Evolutionary conservation across 2,797 vertebrate species (phyloP).

Genomic region (Corythornis leucogaster): DNA sequence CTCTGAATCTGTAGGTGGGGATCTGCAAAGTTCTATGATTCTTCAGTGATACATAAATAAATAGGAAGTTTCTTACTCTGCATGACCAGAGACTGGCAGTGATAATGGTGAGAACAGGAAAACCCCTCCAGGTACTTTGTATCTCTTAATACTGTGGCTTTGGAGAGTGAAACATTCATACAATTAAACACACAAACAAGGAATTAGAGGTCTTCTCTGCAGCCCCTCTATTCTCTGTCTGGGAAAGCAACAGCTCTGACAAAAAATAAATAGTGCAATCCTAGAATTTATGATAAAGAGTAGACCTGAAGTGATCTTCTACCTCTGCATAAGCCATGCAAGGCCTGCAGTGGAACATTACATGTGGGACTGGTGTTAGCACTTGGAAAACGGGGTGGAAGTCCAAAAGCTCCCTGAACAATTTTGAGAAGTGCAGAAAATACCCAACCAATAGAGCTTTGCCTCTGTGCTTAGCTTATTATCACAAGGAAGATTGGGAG

Average conservation of each 20-base stretch:
- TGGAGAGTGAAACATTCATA: background rate
- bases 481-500: constrained; percentile 3
- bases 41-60: background rate
- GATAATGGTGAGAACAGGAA: background rate
- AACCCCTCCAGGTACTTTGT: background rate
- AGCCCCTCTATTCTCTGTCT: background rate
- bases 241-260: background rate
- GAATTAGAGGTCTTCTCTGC: background rate
- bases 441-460: background rate
- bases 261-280: background rate
- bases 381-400: background rate
- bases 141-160: background rate
- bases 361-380: background rate
- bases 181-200: background rate
- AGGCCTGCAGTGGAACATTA: background rate
- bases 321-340: background rate
- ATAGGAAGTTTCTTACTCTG: background rate
- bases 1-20: constrained; percentile 19
- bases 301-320: background rate
- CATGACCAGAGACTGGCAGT: background rate
- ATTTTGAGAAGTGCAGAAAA: background rate
- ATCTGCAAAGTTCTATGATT: background rate
- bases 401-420: background rate
- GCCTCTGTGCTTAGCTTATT: constrained; percentile 11
- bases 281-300: background rate